Percentiles rank a stretch among this genome's conserved stretches.
These are phyloP conservation scores for Drosophila ficusphila DNA, from an alignment of 1,140 invertebrate species.

Conservation along the genomic window DNA sequence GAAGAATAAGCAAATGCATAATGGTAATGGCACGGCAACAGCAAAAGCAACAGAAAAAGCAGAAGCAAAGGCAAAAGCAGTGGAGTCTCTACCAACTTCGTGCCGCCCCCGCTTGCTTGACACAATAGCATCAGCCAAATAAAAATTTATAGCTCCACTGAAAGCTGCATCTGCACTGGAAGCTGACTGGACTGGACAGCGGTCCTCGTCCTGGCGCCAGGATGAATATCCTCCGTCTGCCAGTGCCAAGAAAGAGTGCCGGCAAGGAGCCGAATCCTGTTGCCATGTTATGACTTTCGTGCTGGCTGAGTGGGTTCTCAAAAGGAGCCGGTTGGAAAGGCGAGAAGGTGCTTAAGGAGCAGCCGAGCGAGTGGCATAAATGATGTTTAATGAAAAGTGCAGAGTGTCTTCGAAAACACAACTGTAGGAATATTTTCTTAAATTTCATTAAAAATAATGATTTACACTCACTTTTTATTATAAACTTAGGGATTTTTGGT, in stretches of 20 bases:
- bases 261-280: slow-evolving; percentile 30
- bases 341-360: slow-evolving; percentile 52
- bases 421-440: background rate
- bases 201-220: slow-evolving; percentile 26
- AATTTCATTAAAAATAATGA: background rate
- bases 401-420: slow-evolving; percentile 30
- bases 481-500: too few species aligned
- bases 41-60: slow-evolving; percentile 20
- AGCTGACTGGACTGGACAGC: slow-evolving; percentile 41
- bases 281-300: slow-evolving; percentile 66
- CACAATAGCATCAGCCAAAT: slow-evolving; percentile 77
- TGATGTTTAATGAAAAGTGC: slow-evolving; percentile 73
- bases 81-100: slow-evolving; percentile 10
- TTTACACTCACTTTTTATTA: background rate
- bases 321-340: background rate
- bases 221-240: slow-evolving; percentile 21
- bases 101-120: slow-evolving; percentile 46
- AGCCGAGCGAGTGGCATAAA: slow-evolving; percentile 47
- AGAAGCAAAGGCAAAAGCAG: slow-evolving; percentile 18
- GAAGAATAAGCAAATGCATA: slow-evolving; percentile 54
- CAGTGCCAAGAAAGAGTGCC: slow-evolving; percentile 19
- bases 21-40: slow-evolving; percentile 63
- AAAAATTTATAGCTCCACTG: slow-evolving; percentile 77
- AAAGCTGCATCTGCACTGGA: slow-evolving; percentile 65
- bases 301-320: slow-evolving; percentile 35